Percentiles rank a stretch among this genome's conserved stretches.
Conservation (phyloP, 2,113 vertebrate species). For the Axis porcinus region DNA sequence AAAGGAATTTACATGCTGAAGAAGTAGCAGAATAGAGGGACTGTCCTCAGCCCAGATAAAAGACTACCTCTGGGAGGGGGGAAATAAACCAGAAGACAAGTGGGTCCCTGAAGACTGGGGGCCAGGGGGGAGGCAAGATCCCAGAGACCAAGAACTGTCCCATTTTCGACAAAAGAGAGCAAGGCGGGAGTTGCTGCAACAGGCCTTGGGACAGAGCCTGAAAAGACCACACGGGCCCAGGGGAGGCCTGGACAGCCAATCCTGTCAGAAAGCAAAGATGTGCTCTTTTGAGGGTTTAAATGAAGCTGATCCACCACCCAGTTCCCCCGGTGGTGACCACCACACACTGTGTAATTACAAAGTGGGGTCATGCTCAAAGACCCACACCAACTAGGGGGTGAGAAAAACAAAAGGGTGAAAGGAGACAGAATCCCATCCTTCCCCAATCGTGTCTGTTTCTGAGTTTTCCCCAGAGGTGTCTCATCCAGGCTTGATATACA, state of each 20-base stretch:
- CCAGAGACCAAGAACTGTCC: neutral
- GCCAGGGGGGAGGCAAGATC: neutral
- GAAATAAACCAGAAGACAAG: neutral
- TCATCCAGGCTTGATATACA: neutral
- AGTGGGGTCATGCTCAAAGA: neutral
- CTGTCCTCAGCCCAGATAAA: neutral
- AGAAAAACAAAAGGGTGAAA: neutral
- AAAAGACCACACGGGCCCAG: fast-evolving
- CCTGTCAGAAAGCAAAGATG: neutral
- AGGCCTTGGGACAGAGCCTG: neutral
- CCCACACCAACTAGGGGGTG: neutral
- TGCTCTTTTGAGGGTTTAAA: too few relatives aligned
- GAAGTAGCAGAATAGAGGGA: neutral
- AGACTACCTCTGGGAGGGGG: neutral
- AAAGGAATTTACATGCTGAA: neutral
- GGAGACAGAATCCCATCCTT: neutral
- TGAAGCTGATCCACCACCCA: too few relatives aligned
- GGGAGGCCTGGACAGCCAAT: neutral
- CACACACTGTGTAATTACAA: neutral
- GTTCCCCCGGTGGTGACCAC: neutral
- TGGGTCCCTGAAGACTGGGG: neutral
- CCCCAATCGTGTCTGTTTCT: neutral
- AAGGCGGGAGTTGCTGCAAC: neutral
- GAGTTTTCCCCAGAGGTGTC: neutral
- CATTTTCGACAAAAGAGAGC: neutral